These are phyloP conservation scores for Zootermopsis nevadensis DNA, from an alignment of 2,888 invertebrate genomes.

Conservation along the genomic window DNA sequence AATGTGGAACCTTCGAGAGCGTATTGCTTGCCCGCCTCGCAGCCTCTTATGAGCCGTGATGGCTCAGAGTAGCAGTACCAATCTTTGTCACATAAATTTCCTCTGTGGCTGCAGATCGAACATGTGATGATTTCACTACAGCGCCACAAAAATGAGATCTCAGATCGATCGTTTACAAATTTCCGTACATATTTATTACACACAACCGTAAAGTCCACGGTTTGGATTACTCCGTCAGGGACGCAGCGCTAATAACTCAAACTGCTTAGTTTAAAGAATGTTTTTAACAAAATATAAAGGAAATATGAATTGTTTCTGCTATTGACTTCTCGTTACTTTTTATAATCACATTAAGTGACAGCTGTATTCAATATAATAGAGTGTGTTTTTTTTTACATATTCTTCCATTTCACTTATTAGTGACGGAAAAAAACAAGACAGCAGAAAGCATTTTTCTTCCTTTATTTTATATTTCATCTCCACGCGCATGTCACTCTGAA, in stretches of 20 bases:
- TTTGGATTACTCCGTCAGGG: too few species aligned
- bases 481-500: neutral
- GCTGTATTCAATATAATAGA: slow-evolving; percentile 19
- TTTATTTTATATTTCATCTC: neutral
- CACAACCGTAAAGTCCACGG: too few species aligned
- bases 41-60: neutral
- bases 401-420: slow-evolving; percentile 6
- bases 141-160: neutral
- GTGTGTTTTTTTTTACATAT: slow-evolving; percentile 7
- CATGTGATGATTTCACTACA: neutral
- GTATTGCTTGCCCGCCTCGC: neutral
- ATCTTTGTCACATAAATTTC: neutral
- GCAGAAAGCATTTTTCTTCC: slow-evolving; percentile 4
- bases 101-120: neutral
- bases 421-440: neutral
- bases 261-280: too few species aligned
- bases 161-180: too few species aligned
- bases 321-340: slow-evolving; percentile 39
- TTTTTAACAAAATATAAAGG: too few species aligned
- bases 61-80: neutral
- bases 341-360: slow-evolving; percentile 27
- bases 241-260: too few species aligned
- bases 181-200: too few species aligned
- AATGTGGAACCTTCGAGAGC: neutral
- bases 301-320: neutral